Base-by-base conservation (phyloP, 2,113 vertebrate species). In the Otolemur garnettii region DNA sequence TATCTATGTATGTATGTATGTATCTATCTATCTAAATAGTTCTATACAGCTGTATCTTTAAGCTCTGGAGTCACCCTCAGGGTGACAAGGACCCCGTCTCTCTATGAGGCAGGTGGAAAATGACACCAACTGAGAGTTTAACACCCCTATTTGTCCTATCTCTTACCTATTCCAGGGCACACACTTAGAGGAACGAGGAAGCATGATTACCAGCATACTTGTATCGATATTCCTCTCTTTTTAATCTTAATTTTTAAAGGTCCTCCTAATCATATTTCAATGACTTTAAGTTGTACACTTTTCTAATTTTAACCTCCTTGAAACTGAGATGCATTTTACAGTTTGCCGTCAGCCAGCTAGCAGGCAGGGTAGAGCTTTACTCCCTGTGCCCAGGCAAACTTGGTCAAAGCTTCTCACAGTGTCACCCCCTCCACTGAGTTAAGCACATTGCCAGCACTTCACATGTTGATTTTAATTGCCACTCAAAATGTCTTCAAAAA, bases 381-480 rank as follows among this genome's bases (percentile, higher is more conserved):
- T 57, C 66, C n/a, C 33, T 7, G 30, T 1, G 14, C n/a, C 71
- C 38, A 28, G 72, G 69, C n/a, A 24, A 13, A n/a, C 33, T 42
- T 12, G 59, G 45, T 74, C 72, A 1, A 7, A 12, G 50, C 42
- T 5, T 7, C 35, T 78, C 50, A 71, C 5, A 28, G 0, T 85
- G 89, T 86, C 19, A 4, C 45, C 26, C 30, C 77, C 83, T 66
- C 33, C 24, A 1, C 42, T 53, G 30, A 74, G 18, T 45, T 22
- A 42, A 4, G 17, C n/a, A 35, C 3, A 7, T 33, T n/a, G 35
- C 57, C 0, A 3, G 33, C 69, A 69, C 62, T 74, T 78, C 42
- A 64, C 11, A 0, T 26, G 64, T n/a, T 82, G 89, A 78, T 93
- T 95, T 97, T 96, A 96, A 83, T 83, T 74, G 64, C 83, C 60